Evolutionary conservation across 1,140 invertebrate species (phyloP).

Genomic region (Zaprionus davidi): DNA sequence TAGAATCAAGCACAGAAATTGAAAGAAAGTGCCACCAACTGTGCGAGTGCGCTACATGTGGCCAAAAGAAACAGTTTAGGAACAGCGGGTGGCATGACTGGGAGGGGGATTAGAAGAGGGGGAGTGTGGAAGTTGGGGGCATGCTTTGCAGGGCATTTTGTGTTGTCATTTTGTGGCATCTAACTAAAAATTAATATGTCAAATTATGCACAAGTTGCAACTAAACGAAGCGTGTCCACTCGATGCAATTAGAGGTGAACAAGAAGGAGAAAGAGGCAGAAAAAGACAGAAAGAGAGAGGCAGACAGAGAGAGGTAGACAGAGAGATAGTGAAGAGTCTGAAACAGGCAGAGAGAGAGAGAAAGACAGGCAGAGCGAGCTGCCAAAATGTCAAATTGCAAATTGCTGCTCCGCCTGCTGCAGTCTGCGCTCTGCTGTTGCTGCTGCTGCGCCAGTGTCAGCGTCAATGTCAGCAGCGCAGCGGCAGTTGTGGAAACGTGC

Average conservation of each 20-base stretch:
- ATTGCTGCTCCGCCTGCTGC: constrained; percentile 52
- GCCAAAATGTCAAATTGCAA: constrained; percentile 79
- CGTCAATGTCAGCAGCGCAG: constrained; percentile 44
- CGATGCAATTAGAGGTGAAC: constrained; percentile 70
- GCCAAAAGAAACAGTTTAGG: constrained; percentile 38
- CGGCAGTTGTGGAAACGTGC: constrained; percentile 35
- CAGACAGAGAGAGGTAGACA: background rate
- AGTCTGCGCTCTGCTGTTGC: too few species aligned
- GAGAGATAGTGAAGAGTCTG: background rate
- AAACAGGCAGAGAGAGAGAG: background rate
- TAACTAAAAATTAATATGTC: constrained; percentile 75
- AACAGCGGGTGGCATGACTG: constrained; percentile 15
- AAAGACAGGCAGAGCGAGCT: constrained; percentile 38
- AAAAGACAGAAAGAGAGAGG: constrained; percentile 2
- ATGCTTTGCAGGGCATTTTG: constrained; percentile 5
- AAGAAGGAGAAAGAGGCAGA: constrained; percentile 11
- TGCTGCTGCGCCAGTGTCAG: constrained; percentile 23
- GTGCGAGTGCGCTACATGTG: constrained; percentile 54
- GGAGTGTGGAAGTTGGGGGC: too few species aligned
- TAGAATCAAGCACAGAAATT: constrained; percentile 33
- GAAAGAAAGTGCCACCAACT: constrained; percentile 66
- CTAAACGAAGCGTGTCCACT: constrained; percentile 59
- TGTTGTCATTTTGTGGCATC: constrained; percentile 42
- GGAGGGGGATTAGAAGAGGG: background rate
- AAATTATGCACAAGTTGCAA: constrained; percentile 65